Evolutionary conservation across 2,797 vertebrate genomes (phyloP).

Genomic region (Lophius americanus): DNA sequence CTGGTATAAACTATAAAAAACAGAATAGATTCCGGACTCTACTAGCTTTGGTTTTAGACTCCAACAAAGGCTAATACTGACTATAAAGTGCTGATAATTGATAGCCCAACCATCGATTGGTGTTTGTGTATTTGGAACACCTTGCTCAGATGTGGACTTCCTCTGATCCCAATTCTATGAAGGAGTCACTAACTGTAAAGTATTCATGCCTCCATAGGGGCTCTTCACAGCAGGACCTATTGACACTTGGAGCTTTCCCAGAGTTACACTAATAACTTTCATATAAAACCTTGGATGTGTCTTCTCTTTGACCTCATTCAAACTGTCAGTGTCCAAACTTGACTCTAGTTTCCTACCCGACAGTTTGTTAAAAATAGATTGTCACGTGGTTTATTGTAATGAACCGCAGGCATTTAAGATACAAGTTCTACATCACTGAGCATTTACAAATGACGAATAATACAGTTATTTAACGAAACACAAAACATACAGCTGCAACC

Average conservation of each 20-base stretch:
- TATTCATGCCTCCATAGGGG: slow-evolving; percentile 58
- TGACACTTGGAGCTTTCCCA: slow-evolving; percentile 15
- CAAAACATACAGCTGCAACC: neutral
- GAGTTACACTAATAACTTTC: slow-evolving; percentile 11
- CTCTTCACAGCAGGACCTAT: slow-evolving; percentile 49
- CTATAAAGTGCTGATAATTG: slow-evolving; percentile 2
- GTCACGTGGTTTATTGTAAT: neutral
- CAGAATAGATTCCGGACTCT: neutral
- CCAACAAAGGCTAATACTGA: neutral
- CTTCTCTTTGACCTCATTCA: neutral
- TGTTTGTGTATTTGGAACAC: slow-evolving; percentile 15
- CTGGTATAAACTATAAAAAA: slow-evolving; percentile 3
- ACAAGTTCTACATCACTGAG: neutral
- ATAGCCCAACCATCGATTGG: slow-evolving; percentile 3
- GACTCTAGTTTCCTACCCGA: neutral
- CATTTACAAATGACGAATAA: neutral
- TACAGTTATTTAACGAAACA: neutral
- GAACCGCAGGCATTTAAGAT: neutral
- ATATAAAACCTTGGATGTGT: slow-evolving; percentile 1
- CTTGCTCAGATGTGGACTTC: slow-evolving; percentile 30
- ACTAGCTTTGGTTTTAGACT: neutral
- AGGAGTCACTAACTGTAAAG: slow-evolving; percentile 52
- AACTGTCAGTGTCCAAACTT: neutral
- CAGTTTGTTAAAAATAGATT: neutral
- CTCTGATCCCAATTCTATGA: slow-evolving; percentile 45